Conservation (phyloP, 2,113 vertebrate species). For the Galeopterus variegatus region DNA sequence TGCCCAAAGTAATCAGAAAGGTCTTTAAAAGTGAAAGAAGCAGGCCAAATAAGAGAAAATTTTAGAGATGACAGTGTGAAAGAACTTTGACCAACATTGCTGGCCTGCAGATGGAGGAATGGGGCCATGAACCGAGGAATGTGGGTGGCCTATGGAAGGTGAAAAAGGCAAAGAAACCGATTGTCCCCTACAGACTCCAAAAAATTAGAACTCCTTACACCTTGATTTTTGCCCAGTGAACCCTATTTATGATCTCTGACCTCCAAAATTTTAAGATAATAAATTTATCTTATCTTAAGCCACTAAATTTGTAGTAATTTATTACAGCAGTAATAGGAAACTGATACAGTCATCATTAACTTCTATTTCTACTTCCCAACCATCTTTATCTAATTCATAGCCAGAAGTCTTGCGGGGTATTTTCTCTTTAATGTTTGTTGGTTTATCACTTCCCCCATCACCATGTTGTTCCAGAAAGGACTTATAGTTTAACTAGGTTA, state of each 20-base stretch:
- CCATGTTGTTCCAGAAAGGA: conserved; percentile 7
- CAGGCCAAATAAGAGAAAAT: neutral
- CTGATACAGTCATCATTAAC: neutral
- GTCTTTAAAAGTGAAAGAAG: neutral
- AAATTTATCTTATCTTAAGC: neutral
- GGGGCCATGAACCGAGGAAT: neutral
- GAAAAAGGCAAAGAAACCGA: neutral
- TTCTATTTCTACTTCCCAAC: neutral
- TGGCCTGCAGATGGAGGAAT: neutral
- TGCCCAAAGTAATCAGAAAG: neutral
- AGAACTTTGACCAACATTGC: neutral
- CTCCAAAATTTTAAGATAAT: neutral
- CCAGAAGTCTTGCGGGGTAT: neutral
- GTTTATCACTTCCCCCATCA: neutral
- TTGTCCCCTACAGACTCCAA: neutral
- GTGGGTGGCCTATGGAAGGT: neutral
- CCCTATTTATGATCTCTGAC: neutral
- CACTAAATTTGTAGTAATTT: neutral
- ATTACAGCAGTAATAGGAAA: neutral
- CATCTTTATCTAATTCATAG: neutral
- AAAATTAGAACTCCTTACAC: neutral
- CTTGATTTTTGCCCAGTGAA: neutral
- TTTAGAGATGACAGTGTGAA: neutral
- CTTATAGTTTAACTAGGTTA: neutral
- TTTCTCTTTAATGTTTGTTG: neutral